Percentiles rank a stretch among this genome's conserved stretches.
Evolutionary conservation across 2,888 invertebrate species (phyloP).

Genomic region (Mamestra brassicae): DNA sequence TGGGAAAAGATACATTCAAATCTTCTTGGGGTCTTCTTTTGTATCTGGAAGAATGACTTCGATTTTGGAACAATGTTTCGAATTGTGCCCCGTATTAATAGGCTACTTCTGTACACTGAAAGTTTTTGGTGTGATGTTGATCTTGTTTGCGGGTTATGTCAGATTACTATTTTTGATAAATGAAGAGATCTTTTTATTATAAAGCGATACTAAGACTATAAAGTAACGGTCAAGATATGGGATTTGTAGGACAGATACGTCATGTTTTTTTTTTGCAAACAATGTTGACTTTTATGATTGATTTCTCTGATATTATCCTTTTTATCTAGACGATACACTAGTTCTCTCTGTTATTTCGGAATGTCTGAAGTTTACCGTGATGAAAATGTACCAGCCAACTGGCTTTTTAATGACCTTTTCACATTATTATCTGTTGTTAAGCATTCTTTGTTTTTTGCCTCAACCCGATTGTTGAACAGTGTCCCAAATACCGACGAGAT

Average conservation of each 20-base stretch:
- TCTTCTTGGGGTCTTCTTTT: neutral
- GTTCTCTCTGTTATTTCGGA: no score
- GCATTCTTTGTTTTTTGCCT: neutral
- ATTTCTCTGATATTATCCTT: neutral
- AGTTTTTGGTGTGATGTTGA: neutral
- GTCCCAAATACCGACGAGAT: neutral
- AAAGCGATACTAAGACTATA: constrained; percentile 65
- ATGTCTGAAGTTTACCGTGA: no score
- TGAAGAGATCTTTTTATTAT: neutral
- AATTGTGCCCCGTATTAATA: no score
- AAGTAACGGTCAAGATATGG: constrained; percentile 32
- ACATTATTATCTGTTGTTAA: neutral
- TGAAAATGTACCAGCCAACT: neutral
- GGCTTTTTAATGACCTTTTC: no score
- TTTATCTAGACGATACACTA: neutral
- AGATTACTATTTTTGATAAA: neutral
- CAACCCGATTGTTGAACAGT: neutral
- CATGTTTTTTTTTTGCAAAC: neutral
- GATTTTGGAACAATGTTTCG: no score
- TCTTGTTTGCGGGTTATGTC: neutral
- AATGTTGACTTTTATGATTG: neutral
- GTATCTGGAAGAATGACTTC: no score
- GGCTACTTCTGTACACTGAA: no score
- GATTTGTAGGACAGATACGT: constrained; percentile 12
- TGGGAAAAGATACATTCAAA: no score